Base-by-base conservation (phyloP, 2,113 vertebrate genomes). In the Psettodes erumei region DNA sequence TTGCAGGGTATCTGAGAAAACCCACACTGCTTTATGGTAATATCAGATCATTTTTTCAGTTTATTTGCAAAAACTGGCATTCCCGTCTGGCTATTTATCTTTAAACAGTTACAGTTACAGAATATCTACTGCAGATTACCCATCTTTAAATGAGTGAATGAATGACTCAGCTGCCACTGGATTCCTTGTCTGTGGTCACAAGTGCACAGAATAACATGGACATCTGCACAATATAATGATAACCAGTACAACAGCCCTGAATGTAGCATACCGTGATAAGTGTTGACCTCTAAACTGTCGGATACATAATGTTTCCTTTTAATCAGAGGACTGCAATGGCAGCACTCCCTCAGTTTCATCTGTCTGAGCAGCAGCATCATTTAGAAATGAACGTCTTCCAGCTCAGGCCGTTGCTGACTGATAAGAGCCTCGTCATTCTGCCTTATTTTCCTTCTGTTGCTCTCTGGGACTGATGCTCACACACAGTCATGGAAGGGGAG, bases 391-490 rank as follows among this genome's bases (percentile, higher is more conserved):
- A 67, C 48, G 12, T 54, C 21, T 19, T 23, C 4, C 30, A 35
- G 37, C 37, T 78, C 30, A 35, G 67, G 72, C 32, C 35, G 13
- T 3, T n/a, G n/a, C 30, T 30, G 40, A 51, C 55, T 28, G 61
- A 71, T 51, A 42, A 55, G 33, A 53, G 45, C 60, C 35, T 75
- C 43, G 5, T 61, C 56, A 21, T 70, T 63, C 42, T 8, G 68
- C 67, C 68, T 67, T 19, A 38, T 73, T 82, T 71, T 61, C 79
- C 32, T 48, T 47, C 59, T 53, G 23, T 33, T 37, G 58, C 74
- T 84, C 70, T 43, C 18, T 71, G 54, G 37, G 33, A 30, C 51
- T 42, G 77, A 79, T 72, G 76, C 71, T 83, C 83, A 60, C 3
- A 77, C 54, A 16, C 71, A 78, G 83, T 67, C 77, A 23, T 55